A percentile compares a stretch with the other conserved stretches of the same genome.
phyloP scores from a whole-genome alignment of 1,140 invertebrate species.

The Drosophila yakuba region DNA sequence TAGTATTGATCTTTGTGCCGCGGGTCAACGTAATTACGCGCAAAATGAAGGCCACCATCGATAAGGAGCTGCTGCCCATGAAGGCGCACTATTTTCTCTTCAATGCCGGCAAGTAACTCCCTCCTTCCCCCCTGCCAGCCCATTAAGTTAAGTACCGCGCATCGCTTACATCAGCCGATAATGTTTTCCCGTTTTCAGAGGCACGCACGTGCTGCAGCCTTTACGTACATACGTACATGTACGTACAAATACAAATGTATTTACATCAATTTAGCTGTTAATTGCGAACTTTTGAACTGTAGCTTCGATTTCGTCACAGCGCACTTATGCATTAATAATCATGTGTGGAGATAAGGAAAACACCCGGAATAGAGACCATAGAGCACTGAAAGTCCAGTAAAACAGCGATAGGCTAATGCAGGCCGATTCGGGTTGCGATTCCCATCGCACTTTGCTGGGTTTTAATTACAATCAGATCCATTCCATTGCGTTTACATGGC shows the following conservation, averaged over 20 bases:
- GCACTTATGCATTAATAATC: not conserved
- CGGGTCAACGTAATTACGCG: slow-evolving; percentile 16
- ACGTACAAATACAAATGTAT: not conserved
- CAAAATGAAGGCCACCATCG: slow-evolving; percentile 85
- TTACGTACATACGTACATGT: not conserved
- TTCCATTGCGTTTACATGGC: slow-evolving; percentile 2
- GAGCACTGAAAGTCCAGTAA: slow-evolving; percentile 10
- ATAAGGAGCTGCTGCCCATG: slow-evolving; percentile 92
- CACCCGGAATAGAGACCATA: slow-evolving; percentile 2
- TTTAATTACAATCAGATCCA: slow-evolving; percentile 9
- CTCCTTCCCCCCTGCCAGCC: slow-evolving; percentile 1
- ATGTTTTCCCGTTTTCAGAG: slow-evolving; percentile 8
- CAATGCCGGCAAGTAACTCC: slow-evolving; percentile 90
- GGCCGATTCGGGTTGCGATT: slow-evolving; percentile 19
- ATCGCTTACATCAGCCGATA: slow-evolving; percentile 48
- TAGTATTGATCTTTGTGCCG: slow-evolving; percentile 34
- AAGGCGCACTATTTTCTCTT: slow-evolving; percentile 95
- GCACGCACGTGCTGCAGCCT: slow-evolving; percentile 31
- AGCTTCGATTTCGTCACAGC: not conserved
- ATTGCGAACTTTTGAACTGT: slow-evolving; percentile 9
- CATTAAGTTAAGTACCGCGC: slow-evolving; percentile 36
- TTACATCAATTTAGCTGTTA: not conserved
- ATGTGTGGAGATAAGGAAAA: slow-evolving; percentile 33
- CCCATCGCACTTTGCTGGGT: slow-evolving; percentile 6
- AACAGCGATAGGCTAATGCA: slow-evolving; percentile 28